Conservation (phyloP, 2,113 vertebrate genomes). For the Pomatorhinus ruficollis region DNA sequence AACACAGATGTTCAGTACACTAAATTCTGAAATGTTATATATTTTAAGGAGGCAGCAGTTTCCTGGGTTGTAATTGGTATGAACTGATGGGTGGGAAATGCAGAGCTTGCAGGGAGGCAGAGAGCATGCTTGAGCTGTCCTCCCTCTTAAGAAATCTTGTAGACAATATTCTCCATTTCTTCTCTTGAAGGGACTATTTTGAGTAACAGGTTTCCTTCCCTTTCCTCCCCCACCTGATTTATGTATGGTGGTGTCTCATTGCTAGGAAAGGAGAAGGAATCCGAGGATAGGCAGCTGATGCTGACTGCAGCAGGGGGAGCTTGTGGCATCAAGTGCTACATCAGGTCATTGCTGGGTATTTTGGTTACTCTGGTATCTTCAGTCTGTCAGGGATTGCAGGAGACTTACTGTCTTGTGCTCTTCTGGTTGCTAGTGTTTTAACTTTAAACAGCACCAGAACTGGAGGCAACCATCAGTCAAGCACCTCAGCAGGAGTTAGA, state of each 20-base stretch:
- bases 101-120: not conserved
- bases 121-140: not conserved
- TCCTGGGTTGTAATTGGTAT: not conserved
- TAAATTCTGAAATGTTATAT: not conserved
- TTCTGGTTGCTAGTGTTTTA: not conserved
- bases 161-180: not conserved
- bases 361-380: not conserved
- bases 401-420: not conserved
- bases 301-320: not conserved
- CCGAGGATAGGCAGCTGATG: not conserved
- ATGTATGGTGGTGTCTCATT: not conserved
- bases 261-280: not conserved
- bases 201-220: not conserved
- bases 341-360: not conserved
- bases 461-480: fast-evolving
- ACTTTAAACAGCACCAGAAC: not conserved
- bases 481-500: not conserved
- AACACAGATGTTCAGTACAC: not conserved
- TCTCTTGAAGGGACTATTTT: not conserved
- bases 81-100: not conserved
- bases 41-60: not conserved
- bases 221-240: not conserved
- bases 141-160: not conserved
- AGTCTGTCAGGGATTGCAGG: not conserved
- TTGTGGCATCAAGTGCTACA: not conserved